A percentile compares a stretch with the other conserved stretches of the same genome.
Conservation (phyloP, 2,888 invertebrate species). For the Anticlea derivata region DNA sequence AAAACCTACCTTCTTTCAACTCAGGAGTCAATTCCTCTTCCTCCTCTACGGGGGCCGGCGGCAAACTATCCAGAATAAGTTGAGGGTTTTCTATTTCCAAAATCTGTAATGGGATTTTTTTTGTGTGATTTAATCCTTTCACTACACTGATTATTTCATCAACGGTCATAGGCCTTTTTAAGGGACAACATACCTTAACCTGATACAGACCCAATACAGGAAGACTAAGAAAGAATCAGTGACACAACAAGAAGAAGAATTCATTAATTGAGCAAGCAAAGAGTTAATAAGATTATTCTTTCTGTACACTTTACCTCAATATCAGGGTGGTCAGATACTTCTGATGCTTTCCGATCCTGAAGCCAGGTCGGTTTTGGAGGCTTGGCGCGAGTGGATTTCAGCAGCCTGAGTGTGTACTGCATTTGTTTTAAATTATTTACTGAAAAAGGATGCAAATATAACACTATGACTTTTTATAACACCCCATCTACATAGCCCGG, state of each 20-base stretch:
- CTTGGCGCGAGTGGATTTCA: conserved; percentile 73
- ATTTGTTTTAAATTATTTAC: conserved; percentile 63
- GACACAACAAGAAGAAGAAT: too few relatives aligned
- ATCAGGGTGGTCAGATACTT: conserved; percentile 41
- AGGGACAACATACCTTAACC: too few relatives aligned
- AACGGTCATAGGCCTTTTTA: too few relatives aligned
- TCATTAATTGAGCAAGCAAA: too few relatives aligned
- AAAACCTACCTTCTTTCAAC: conserved; percentile 86
- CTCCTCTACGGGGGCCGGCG: conserved; percentile 69
- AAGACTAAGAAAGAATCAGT: too few relatives aligned
- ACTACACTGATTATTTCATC: too few relatives aligned
- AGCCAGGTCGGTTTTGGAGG: conserved; percentile 58
- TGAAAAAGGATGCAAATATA: conserved; percentile 36
- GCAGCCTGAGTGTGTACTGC: conserved; percentile 65
- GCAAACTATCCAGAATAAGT: conserved; percentile 79
- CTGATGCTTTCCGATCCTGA: conserved; percentile 43
- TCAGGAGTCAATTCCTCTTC: conserved; percentile 84
- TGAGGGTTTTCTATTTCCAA: conserved; percentile 65
- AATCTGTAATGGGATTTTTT: conserved; percentile 52
- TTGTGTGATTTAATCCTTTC: too few relatives aligned
- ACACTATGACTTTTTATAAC: too few relatives aligned
- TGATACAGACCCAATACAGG: too few relatives aligned
- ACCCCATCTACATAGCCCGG: too few relatives aligned
- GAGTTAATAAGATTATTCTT: too few relatives aligned
- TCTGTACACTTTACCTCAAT: conserved; percentile 45